These are phyloP conservation scores for Bombus waltoni DNA, from an alignment of 1,140 invertebrate genomes.

Conservation along the genomic window DNA sequence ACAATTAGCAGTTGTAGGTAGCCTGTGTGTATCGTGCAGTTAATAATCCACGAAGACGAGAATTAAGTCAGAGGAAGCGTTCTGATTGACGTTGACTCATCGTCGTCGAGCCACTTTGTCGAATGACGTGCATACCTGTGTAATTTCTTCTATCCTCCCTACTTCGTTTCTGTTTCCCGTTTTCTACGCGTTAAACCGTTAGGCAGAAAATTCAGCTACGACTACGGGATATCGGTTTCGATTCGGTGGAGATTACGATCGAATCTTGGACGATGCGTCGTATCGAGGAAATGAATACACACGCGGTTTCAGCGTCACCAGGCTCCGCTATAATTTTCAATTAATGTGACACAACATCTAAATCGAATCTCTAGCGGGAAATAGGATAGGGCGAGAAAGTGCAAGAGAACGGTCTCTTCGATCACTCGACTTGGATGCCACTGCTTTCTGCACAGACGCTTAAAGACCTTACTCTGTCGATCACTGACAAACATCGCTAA, in stretches of 20 bases:
- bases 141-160: not conserved
- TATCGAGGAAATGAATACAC: too few relatives aligned
- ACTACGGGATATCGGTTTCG: not conserved
- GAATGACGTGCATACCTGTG: not conserved
- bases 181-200: not conserved
- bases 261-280: not conserved
- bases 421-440: too few relatives aligned
- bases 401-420: too few relatives aligned
- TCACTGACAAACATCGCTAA: too few relatives aligned
- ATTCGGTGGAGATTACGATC: too few relatives aligned
- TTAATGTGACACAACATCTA: too few relatives aligned
- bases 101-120: not conserved
- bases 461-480: too few relatives aligned
- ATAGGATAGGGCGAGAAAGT: too few relatives aligned
- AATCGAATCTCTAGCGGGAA: too few relatives aligned
- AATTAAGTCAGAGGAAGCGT: not conserved
- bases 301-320: too few relatives aligned
- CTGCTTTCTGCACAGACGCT: too few relatives aligned
- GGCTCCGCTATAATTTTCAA: too few relatives aligned
- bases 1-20: constrained; percentile 32
- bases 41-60: constrained; percentile 39
- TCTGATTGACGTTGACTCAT: constrained; percentile 21
- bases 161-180: not conserved
- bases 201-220: not conserved
- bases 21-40: not conserved